phyloP scores from a whole-genome alignment of 2,888 invertebrate genomes.

The Meiosimyza platycephala region DNA sequence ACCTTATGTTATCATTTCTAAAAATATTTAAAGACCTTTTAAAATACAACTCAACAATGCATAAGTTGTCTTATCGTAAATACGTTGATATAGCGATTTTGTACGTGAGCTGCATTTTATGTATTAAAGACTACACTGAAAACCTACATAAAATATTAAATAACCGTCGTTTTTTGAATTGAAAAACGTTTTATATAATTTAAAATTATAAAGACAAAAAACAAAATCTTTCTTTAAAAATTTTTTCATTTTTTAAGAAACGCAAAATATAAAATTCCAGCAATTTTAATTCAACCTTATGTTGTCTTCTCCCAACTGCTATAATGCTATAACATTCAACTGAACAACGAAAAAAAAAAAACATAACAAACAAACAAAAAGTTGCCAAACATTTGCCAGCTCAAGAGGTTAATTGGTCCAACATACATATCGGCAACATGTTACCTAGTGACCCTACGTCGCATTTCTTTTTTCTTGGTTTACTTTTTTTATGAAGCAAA shows the following conservation, averaged over 20 bases:
- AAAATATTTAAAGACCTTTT: no score
- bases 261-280: no score
- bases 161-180: background rate
- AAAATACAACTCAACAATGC: no score
- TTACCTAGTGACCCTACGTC: background rate
- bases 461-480: background rate
- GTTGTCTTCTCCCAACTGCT: no score
- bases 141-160: background rate
- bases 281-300: no score
- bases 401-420: conserved; percentile 15
- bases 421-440: conserved; percentile 11
- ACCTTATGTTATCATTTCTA: no score
- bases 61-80: no score
- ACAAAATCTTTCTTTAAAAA: no score
- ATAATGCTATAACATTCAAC: no score
- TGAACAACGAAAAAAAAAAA: no score
- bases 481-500: background rate
- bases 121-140: conserved; percentile 25
- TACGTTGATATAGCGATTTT: conserved; percentile 44
- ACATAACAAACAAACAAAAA: no score
- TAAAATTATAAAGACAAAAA: background rate
- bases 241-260: no score
- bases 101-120: conserved; percentile 42
- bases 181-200: background rate
- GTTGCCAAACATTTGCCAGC: background rate